Percentiles rank a stretch among this genome's conserved stretches.
Evolutionary conservation across 2,113 vertebrate genomes (phyloP).

Genomic region (Gymnarchus niloticus): DNA sequence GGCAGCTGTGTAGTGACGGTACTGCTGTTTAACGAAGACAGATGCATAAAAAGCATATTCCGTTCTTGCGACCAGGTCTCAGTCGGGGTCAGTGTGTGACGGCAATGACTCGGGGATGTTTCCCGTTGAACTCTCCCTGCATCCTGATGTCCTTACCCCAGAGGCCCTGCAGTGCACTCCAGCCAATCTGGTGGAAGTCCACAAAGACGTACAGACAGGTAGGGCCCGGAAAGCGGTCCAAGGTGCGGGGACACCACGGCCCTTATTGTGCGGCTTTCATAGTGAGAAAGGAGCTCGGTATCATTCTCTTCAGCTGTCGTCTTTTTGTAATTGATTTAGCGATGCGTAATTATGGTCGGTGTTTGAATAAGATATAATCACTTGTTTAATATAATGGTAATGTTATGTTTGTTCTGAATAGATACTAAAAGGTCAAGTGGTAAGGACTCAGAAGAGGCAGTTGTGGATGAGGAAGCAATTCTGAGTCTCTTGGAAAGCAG

Average conservation of each 20-base stretch:
- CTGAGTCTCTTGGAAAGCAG: constrained; percentile 89
- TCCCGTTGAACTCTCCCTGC: constrained; percentile 74
- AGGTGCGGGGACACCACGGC: neutral
- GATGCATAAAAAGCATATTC: neutral
- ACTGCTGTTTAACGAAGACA: neutral
- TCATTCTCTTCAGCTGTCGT: neutral
- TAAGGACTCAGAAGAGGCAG: constrained; percentile 69
- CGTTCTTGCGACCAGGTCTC: constrained; percentile 61
- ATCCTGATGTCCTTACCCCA: constrained; percentile 66
- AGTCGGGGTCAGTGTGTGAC: constrained; percentile 66
- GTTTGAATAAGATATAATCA: constrained; percentile 16
- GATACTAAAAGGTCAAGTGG: constrained; percentile 50
- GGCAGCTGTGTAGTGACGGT: neutral
- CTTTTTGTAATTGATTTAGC: neutral
- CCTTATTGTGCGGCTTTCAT: neutral
- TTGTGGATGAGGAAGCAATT: constrained; percentile 95
- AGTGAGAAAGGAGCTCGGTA: neutral
- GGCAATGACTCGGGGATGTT: constrained; percentile 71
- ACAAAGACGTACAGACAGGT: constrained; percentile 70
- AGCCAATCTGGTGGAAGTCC: constrained; percentile 76
- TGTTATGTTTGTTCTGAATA: constrained; percentile 37
- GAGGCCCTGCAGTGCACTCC: constrained; percentile 64
- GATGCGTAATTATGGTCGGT: constrained; percentile 19
- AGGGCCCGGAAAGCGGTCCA: neutral
- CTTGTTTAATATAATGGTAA: neutral